A percentile compares a stretch with the other conserved stretches of the same genome.
phyloP scores from a whole-genome alignment of 2,888 invertebrate species.

The Drepana falcataria region DNA sequence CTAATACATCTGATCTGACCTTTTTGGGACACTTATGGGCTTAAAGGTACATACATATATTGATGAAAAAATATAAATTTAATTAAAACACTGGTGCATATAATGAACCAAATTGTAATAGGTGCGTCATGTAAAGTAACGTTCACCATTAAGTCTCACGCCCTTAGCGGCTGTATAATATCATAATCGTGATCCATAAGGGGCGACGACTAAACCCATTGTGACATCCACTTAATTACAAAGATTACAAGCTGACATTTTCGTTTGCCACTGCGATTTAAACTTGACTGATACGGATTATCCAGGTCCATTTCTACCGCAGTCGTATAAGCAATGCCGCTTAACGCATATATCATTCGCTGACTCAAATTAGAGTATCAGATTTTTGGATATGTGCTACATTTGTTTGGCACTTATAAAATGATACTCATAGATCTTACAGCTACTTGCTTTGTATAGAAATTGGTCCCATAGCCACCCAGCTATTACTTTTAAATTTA shows the following conservation, averaged over 20 bases:
- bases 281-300: slow-evolving; percentile 70
- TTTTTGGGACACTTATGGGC: no score
- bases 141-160: slow-evolving; percentile 15
- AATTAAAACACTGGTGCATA: background rate
- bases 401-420: no score
- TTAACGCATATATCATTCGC: no score
- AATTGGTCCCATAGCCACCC: no score
- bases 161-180: slow-evolving; percentile 7
- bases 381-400: no score
- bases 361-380: no score
- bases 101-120: slow-evolving; percentile 8
- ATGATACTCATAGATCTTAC: no score
- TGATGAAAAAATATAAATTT: no score
- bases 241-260: slow-evolving; percentile 76
- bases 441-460: no score
- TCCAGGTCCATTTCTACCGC: slow-evolving; percentile 39
- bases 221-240: slow-evolving; percentile 76
- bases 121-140: slow-evolving; percentile 13
- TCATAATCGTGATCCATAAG: slow-evolving; percentile 29
- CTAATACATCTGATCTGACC: no score
- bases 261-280: slow-evolving; percentile 59
- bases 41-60: no score
- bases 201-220: slow-evolving; percentile 37
- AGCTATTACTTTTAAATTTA: no score
- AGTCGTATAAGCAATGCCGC: slow-evolving; percentile 8